A percentile compares a stretch with the other conserved stretches of the same genome.
Conservation (phyloP, 2,797 vertebrate genomes). For the Percopsis omiscomaycus region DNA sequence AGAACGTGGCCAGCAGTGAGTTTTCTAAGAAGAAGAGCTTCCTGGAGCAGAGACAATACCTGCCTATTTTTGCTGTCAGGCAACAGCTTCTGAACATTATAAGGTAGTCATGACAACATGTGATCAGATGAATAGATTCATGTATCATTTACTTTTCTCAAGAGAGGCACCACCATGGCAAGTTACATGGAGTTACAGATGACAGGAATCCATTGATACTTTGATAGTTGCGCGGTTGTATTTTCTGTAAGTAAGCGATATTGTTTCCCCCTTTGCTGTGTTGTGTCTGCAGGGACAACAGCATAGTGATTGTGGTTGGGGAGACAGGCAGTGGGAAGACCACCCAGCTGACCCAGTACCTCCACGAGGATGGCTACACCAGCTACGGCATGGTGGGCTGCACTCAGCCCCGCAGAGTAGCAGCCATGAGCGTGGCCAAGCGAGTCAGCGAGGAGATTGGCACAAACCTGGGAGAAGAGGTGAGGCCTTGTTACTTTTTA, state of each 20-base stretch:
- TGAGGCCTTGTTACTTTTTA: slow-evolving; percentile 61
- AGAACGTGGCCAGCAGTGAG: slow-evolving; percentile 92
- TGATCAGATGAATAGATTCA: neutral
- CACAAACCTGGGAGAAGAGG: slow-evolving; percentile 93
- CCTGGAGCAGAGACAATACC: slow-evolving; percentile 93
- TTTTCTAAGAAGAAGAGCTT: slow-evolving; percentile 96
- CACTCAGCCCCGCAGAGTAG: slow-evolving; percentile 95
- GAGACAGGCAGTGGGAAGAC: slow-evolving; percentile 98
- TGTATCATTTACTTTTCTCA: neutral
- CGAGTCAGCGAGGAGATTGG: slow-evolving; percentile 96
- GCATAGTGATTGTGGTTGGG: slow-evolving; percentile 97
- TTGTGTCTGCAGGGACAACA: slow-evolving; percentile 87
- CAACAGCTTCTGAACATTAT: slow-evolving; percentile 97
- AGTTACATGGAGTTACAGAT: neutral
- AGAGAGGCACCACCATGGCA: neutral
- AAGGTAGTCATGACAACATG: slow-evolving; percentile 71
- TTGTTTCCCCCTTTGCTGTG: neutral
- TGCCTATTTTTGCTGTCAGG: slow-evolving; percentile 97
- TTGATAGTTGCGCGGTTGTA: neutral
- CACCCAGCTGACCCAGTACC: slow-evolving; percentile 96
- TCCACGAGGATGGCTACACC: slow-evolving; percentile 97
- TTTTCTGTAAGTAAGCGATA: neutral
- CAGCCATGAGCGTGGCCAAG: slow-evolving; percentile 98
- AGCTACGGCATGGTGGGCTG: slow-evolving; percentile 98
- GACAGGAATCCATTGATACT: neutral